Percentiles rank a stretch among this genome's conserved stretches.
These are phyloP conservation scores for Dermatemys mawii DNA, from an alignment of 2,113 vertebrate species.

Conservation along the genomic window DNA sequence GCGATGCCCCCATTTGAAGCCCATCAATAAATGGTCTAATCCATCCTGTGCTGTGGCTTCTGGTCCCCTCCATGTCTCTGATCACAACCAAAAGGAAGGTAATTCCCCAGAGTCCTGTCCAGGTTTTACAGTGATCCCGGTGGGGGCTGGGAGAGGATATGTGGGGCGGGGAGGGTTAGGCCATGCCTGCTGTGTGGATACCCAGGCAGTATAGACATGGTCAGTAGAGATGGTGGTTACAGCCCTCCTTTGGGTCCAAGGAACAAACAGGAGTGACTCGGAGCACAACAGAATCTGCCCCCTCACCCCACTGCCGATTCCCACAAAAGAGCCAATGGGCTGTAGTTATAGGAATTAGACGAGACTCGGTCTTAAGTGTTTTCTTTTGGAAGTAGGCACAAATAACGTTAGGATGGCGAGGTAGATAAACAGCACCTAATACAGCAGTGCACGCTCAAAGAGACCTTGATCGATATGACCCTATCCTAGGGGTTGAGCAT, in stretches of 20 bases:
- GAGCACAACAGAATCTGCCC: neutral
- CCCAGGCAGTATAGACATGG: neutral
- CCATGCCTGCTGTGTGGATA: neutral
- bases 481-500: neutral
- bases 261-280: neutral
- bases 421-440: neutral
- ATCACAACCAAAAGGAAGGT: neutral
- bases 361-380: neutral
- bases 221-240: neutral
- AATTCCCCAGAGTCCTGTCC: neutral
- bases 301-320: neutral
- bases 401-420: neutral
- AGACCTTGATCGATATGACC: fast-evolving
- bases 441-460: fast-evolving
- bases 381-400: neutral
- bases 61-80: neutral
- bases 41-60: neutral
- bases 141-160: neutral
- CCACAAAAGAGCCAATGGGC: neutral
- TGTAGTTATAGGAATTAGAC: neutral
- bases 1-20: neutral
- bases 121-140: neutral
- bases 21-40: neutral
- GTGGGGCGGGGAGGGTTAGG: neutral
- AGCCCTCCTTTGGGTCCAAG: neutral